These are phyloP conservation scores for Tetanocera ferruginea DNA, from an alignment of 2,888 invertebrate genomes.

Conservation along the genomic window DNA sequence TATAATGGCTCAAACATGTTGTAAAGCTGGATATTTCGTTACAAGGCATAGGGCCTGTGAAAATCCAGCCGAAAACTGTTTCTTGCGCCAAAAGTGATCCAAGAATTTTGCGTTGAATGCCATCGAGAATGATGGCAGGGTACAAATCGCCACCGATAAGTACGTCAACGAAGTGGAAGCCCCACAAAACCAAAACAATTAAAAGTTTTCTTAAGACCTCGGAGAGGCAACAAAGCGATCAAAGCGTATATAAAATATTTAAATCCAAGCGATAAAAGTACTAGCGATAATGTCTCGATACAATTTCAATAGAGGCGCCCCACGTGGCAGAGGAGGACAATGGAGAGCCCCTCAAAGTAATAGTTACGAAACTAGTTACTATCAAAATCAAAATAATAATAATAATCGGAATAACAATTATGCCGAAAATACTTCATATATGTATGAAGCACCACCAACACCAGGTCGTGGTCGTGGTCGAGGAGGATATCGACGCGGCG, in stretches of 20 bases:
- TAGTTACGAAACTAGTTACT: not conserved
- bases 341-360: not conserved
- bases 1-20: too few relatives aligned
- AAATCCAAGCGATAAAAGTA: not conserved
- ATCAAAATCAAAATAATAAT: not conserved
- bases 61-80: too few relatives aligned
- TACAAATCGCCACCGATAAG: too few relatives aligned
- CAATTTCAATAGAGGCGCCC: not conserved
- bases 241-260: not conserved
- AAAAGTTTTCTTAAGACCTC: constrained; percentile 5
- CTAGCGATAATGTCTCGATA: not conserved
- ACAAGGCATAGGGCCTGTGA: too few relatives aligned
- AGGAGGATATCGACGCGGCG: not conserved
- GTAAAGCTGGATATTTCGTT: too few relatives aligned
- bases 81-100: too few relatives aligned
- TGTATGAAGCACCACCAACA: not conserved
- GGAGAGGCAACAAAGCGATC: constrained; percentile 1
- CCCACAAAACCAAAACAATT: not conserved
- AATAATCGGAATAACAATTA: not conserved
- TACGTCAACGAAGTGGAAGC: not conserved
- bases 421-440: not conserved
- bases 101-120: too few relatives aligned
- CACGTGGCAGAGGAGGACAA: constrained; percentile 4
- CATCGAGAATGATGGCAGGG: too few relatives aligned
- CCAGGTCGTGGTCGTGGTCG: not conserved